Evolutionary conservation across 2,113 vertebrate genomes (phyloP).

Genomic region (Elanus axillaris): DNA sequence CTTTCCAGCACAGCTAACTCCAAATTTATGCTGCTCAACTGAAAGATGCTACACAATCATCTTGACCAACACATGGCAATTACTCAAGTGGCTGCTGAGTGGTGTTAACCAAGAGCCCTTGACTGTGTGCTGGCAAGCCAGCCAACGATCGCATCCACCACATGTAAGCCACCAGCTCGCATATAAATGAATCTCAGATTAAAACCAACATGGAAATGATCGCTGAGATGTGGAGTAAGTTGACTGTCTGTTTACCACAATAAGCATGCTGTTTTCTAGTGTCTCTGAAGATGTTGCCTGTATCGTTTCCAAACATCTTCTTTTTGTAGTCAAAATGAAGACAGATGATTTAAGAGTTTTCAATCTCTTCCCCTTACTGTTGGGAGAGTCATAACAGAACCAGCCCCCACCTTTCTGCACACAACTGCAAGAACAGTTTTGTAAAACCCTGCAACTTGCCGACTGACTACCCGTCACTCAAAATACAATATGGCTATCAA

Average conservation of each 20-base stretch:
- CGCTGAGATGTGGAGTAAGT: background rate
- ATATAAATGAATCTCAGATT: background rate
- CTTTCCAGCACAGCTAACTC: background rate
- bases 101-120: background rate
- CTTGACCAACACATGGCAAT: background rate
- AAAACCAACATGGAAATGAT: background rate
- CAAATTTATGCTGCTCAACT: background rate
- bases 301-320: background rate
- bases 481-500: background rate
- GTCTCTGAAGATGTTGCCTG: background rate
- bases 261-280: background rate
- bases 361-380: background rate
- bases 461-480: background rate
- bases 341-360: background rate
- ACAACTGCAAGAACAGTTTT: background rate
- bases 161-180: fast-evolving
- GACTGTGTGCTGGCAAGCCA: background rate
- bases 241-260: background rate
- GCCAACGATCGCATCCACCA: background rate
- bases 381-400: constrained; percentile 2
- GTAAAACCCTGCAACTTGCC: background rate
- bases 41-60: background rate
- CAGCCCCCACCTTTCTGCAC: background rate
- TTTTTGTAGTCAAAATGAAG: background rate
- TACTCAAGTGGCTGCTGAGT: background rate